These are phyloP conservation scores for Tragelaphus oryx DNA, from an alignment of 2,797 vertebrate genomes.

Conservation along the genomic window DNA sequence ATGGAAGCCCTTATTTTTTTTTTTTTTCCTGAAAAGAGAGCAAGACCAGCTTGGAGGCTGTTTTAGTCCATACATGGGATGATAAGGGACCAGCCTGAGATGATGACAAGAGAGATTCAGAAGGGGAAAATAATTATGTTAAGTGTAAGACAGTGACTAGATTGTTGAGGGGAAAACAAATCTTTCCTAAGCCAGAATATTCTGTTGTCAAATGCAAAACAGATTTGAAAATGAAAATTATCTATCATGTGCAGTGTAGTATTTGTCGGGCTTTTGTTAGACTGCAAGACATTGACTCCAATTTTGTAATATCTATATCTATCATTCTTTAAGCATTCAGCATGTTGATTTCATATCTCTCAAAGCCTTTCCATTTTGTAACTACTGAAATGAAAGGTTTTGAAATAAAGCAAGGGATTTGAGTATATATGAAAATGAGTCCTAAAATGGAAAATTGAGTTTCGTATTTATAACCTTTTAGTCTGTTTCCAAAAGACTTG, in stretches of 20 bases:
- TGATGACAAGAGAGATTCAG: neutral
- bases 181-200: neutral
- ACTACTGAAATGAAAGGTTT: constrained; percentile 48
- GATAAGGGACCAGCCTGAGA: neutral
- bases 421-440: constrained; percentile 44
- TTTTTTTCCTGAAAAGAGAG: neutral
- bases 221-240: constrained; percentile 27
- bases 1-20: neutral
- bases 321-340: constrained; percentile 37
- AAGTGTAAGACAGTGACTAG: neutral
- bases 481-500: constrained; percentile 32
- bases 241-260: neutral
- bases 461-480: constrained; percentile 42
- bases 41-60: neutral
- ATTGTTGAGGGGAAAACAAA: neutral
- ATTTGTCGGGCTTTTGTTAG: constrained; percentile 27
- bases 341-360: constrained; percentile 22
- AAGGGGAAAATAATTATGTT: neutral
- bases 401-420: constrained; percentile 47
- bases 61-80: neutral
- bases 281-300: neutral
- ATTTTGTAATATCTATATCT: constrained; percentile 35
- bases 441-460: constrained; percentile 36
- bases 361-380: constrained; percentile 44
- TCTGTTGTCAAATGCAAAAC: constrained; percentile 25